Evolutionary conservation across 2,113 vertebrate species (phyloP).

Genomic region (Bubo blakistoni): DNA sequence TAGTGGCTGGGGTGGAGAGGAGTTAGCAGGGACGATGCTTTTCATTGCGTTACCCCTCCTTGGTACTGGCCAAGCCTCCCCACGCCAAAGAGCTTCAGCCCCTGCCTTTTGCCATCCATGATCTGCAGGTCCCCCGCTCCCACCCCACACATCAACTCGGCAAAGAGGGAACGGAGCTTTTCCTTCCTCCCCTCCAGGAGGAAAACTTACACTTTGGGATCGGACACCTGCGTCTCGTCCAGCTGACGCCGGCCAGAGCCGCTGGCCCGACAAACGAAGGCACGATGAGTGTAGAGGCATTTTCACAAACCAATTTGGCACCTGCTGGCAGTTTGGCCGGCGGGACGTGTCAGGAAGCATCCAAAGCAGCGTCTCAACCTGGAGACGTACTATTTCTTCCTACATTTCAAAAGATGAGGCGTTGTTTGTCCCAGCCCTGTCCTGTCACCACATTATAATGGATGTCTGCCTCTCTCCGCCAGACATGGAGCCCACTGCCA

Average conservation of each 20-base stretch:
- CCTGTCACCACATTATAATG: not conserved
- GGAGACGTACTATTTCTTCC: not conserved
- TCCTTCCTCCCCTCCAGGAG: not conserved
- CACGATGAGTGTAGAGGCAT: accelerated
- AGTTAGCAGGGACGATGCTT: accelerated
- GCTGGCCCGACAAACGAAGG: accelerated
- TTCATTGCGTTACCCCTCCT: not conserved
- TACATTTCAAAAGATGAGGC: not conserved
- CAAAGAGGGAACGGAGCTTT: not conserved
- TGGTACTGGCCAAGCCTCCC: not conserved
- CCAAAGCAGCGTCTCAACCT: not conserved
- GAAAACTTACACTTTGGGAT: not conserved
- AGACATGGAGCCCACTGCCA: not conserved
- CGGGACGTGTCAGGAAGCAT: accelerated
- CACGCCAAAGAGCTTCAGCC: not conserved
- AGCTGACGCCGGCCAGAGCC: not conserved
- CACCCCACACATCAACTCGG: accelerated
- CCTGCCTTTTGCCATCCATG: not conserved
- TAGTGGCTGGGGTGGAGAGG: not conserved
- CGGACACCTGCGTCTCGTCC: not conserved
- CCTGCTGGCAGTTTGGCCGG: accelerated
- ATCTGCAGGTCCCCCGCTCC: not conserved
- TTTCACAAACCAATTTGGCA: not conserved
- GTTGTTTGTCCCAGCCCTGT: not conserved
- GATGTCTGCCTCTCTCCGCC: not conserved